Conservation (phyloP, 2,888 invertebrate species). For the Ceratothoa steindachneri region DNA sequence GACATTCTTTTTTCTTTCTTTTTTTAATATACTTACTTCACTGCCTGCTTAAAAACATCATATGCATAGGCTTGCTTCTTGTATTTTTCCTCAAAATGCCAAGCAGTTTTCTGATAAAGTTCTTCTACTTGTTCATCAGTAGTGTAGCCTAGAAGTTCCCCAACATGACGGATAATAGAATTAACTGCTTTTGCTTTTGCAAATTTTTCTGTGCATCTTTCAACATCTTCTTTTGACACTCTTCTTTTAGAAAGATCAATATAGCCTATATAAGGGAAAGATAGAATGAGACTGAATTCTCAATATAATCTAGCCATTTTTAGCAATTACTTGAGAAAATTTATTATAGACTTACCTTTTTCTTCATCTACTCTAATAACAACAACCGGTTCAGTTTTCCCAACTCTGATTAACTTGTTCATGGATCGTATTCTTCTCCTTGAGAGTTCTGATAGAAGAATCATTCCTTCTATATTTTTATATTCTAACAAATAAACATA, state of each 20-base stretch:
- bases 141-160: constrained; percentile 86
- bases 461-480: constrained; percentile 99
- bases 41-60: constrained; percentile 97
- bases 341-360: constrained; percentile 77
- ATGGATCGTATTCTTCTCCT: constrained; percentile 97
- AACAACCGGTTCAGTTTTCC: constrained; percentile 68
- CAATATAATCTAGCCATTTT: too few species aligned
- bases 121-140: constrained; percentile 89
- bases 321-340: too few species aligned
- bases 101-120: constrained; percentile 91
- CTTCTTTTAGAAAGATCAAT: constrained; percentile 98
- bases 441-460: constrained; percentile 93
- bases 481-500: constrained; percentile 97
- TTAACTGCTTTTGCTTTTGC: constrained; percentile 98
- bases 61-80: constrained; percentile 93
- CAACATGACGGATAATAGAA: constrained; percentile 94
- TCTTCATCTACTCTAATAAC: constrained; percentile 86
- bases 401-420: constrained; percentile 96
- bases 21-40: constrained; percentile 85
- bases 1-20: too few species aligned
- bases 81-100: constrained; percentile 96
- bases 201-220: constrained; percentile 96
- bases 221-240: constrained; percentile 95
- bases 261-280: constrained; percentile 66
- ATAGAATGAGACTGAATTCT: too few species aligned